These are phyloP conservation scores for Thaumatotibia leucotreta DNA, from an alignment of 1,140 invertebrate genomes.

Conservation along the genomic window DNA sequence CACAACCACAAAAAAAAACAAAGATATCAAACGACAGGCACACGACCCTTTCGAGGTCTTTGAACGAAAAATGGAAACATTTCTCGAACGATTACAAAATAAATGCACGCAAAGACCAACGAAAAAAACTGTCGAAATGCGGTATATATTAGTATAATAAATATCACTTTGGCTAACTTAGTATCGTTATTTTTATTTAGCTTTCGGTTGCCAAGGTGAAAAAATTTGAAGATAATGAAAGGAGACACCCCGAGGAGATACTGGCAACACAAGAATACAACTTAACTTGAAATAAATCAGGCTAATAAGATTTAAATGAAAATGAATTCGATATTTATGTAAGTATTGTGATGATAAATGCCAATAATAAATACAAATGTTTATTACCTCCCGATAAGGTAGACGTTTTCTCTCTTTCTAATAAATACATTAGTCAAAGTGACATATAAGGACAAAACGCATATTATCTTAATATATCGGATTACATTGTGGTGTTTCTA, in stretches of 20 bases:
- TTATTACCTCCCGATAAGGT: no score
- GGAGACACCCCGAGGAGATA: neutral
- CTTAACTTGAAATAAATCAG: neutral
- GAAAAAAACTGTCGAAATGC: neutral
- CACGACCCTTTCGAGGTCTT: neutral
- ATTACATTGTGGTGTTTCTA: no score
- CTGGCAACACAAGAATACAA: neutral
- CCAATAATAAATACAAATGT: no score
- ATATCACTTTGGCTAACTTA: neutral
- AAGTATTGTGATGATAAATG: neutral
- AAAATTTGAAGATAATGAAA: neutral
- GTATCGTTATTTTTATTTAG: neutral
- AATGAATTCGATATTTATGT: neutral
- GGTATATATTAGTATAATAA: constrained; percentile 1
- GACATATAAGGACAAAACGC: no score
- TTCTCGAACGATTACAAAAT: neutral
- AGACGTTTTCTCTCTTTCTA: no score
- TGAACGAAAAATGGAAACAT: neutral
- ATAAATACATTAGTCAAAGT: no score
- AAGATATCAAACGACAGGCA: neutral
- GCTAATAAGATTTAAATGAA: neutral
- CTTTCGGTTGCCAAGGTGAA: neutral
- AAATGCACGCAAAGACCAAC: neutral
- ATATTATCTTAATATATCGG: no score
- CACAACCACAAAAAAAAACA: neutral